Base-by-base conservation (phyloP, 1,140 invertebrate species). In the Zaprionus vittiger region DNA sequence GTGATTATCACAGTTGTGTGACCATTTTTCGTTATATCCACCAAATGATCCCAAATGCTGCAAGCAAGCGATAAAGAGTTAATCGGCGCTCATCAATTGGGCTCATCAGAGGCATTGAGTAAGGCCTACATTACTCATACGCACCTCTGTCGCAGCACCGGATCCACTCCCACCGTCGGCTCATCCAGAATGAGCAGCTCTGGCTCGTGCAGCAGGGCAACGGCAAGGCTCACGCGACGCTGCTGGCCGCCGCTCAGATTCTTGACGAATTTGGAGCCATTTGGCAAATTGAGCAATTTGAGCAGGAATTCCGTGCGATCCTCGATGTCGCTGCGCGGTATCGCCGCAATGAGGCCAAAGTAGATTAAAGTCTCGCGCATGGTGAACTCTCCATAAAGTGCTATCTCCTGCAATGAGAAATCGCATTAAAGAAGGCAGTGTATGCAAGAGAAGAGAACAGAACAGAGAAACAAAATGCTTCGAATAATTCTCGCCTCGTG, bases 1-100 rank as follows among this genome's bases (percentile, higher is more conserved):
- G 98, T 99, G 67, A 99, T 98, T 69, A 99, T 98, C 38, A 99
- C 97, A 11, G 98, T 99, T 22, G 96, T 98, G 71, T 95, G 95
- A n/a, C 96, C 95, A 80, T 95, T 96, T 91, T 96, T 96, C 0
- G 97, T 97, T 41, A 99, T 96, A 12, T 97, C 95, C 15, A 98
- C 96, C 73, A 99, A 93, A 94, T 99, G 97, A 84, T 98, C 96
- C 98, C 98, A 99, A 78, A 99, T 99, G 85, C 96, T 96, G 93
- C 37, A 94, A 94, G 62, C 57, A 72, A 55, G 47, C 24, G 28
- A 47, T n/a, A 77, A 73, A 72, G 75, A 77, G 85, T 84, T 85
- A 79, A 79, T 72, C 61, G 14, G 5, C 20, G 12, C 56, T 9
- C 56, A 37, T 59, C 28, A 64, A 54, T 31, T 44, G 15, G 3